Percentiles rank a stretch among this genome's conserved stretches.
Conservation (phyloP, 2,113 vertebrate species). For the Zosterops borbonicus region DNA sequence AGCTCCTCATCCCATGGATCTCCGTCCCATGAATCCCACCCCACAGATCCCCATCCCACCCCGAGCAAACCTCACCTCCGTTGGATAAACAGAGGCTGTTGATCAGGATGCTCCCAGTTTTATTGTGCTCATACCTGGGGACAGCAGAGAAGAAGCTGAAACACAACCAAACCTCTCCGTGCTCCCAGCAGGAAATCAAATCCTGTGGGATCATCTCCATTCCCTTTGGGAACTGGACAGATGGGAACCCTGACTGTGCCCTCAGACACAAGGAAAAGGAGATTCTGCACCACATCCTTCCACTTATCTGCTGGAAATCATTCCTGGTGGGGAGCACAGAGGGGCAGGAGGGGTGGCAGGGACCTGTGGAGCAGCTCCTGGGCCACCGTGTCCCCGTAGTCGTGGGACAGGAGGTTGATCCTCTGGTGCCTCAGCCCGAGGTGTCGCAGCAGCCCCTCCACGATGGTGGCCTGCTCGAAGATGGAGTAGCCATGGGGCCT, state of each 20-base stretch:
- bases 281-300: fast-evolving
- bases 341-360: background rate
- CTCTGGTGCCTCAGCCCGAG: slow-evolving; percentile 83
- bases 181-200: background rate
- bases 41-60: background rate
- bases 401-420: slow-evolving; percentile 89
- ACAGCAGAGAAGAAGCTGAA: background rate
- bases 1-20: too few relatives aligned
- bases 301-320: background rate
- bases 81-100: slow-evolving; percentile 96
- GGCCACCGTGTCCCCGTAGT: slow-evolving; percentile 93
- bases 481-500: slow-evolving; percentile 90
- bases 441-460: slow-evolving; percentile 84
- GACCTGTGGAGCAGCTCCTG: slow-evolving; percentile 94
- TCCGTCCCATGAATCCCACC: background rate
- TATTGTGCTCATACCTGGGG: slow-evolving; percentile 87
- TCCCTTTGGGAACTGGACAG: background rate
- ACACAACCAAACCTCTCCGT: background rate
- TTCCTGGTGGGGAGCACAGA: background rate
- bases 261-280: background rate
- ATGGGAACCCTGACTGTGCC: background rate
- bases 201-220: fast-evolving
- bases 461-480: slow-evolving; percentile 92
- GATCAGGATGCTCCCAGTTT: slow-evolving; percentile 84
- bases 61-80: slow-evolving; percentile 76